Percentiles rank a stretch among this genome's conserved stretches.
Evolutionary conservation across 2,113 vertebrate genomes (phyloP).

Genomic region (Casuarius casuarius): DNA sequence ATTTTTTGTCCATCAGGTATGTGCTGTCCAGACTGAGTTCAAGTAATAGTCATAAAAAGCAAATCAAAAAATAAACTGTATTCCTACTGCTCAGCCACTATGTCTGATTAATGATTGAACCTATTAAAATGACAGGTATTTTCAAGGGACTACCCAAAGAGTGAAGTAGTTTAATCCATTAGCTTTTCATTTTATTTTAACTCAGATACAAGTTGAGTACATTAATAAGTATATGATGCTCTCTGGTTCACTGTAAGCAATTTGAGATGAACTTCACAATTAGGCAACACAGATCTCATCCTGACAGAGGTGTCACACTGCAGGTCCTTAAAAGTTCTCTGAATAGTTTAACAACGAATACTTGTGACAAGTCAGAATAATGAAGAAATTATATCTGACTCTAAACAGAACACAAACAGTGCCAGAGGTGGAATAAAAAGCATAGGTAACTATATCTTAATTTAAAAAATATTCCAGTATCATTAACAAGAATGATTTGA

Average conservation of each 20-base stretch:
- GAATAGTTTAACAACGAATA: background rate
- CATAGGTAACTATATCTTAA: background rate
- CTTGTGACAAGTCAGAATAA: background rate
- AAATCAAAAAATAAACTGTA: background rate
- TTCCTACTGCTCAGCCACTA: background rate
- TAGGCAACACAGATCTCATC: background rate
- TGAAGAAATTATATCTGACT: background rate
- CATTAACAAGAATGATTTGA: background rate
- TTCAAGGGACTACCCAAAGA: background rate
- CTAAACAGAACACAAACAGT: background rate
- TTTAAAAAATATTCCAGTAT: background rate
- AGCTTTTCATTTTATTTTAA: background rate
- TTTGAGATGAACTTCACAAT: background rate
- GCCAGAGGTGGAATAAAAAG: background rate
- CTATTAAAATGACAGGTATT: background rate
- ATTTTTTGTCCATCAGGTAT: background rate
- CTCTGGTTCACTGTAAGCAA: background rate
- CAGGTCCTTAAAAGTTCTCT: background rate
- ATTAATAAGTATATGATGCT: background rate
- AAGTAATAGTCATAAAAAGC: background rate
- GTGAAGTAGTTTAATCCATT: background rate
- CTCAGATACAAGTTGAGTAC: background rate
- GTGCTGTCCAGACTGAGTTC: background rate
- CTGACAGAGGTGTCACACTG: background rate
- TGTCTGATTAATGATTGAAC: background rate